These are phyloP conservation scores for Triplophysa dalaica DNA, from an alignment of 2,113 vertebrate genomes.

Conservation along the genomic window DNA sequence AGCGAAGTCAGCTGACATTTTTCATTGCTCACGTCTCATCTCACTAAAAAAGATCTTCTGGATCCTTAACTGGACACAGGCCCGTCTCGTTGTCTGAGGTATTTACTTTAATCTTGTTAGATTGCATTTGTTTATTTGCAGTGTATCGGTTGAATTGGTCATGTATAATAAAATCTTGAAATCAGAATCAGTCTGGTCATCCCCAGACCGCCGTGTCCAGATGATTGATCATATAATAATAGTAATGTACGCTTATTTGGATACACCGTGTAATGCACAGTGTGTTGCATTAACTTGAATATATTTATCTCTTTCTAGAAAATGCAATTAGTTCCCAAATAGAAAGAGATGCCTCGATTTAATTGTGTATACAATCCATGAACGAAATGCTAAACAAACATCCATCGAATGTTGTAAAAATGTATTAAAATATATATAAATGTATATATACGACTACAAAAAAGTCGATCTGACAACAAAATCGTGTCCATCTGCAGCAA, in stretches of 20 bases:
- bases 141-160: background rate
- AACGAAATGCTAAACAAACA: too few relatives aligned
- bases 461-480: too few relatives aligned
- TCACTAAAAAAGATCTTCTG: constrained; percentile 29
- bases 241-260: background rate
- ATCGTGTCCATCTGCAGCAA: background rate
- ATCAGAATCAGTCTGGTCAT: background rate
- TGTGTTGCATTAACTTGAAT: background rate
- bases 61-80: constrained; percentile 33
- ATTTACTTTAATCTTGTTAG: background rate
- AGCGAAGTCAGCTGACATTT: constrained; percentile 76
- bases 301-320: background rate
- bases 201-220: background rate
- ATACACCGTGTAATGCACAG: background rate
- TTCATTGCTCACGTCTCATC: constrained; percentile 60
- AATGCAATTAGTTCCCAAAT: background rate
- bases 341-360: background rate
- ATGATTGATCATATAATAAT: background rate
- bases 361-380: too few relatives aligned
- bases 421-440: too few relatives aligned
- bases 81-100: constrained; percentile 60
- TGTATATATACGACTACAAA: too few relatives aligned
- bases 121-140: background rate
- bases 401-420: too few relatives aligned
- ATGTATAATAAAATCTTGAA: background rate